Base-by-base conservation (phyloP, 2,888 invertebrate species). In the Melinopterus prodromus region DNA sequence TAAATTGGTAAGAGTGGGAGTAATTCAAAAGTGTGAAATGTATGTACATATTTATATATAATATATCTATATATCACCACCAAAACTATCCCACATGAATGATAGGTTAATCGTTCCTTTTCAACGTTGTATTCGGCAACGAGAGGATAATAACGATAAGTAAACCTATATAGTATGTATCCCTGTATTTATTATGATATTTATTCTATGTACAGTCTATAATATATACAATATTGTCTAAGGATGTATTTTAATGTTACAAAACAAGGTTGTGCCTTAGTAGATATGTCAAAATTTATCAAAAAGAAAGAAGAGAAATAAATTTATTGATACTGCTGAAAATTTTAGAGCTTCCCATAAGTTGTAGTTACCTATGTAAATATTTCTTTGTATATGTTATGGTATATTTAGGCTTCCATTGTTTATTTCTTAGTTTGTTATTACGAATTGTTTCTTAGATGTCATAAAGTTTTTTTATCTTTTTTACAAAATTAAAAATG, bases 211-310 rank as follows among this genome's bases (percentile, higher is more conserved):
- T 53, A 53, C 53, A 53, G 53, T 53, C 53, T 53, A 53, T 53
- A 53, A 9, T 9, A 9, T 53, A 53, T 53, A 53, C 53, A 53
- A 53, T 53, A 53, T 9, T 53, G 53, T 26, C 26, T 26, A 26
- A 26, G 26, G 3, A 26, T 26, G 26, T 26, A 53, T 7, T 53
- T 53, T 53, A 53, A 53, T 53, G 35, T 74, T 37, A 74, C 16
- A 74, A 35, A 74, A 84, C 86, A 86, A 86, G 86, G 86, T 87
- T 86, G 88, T 88, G 88, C 88, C 88, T 88, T 88, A 88, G 87
- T 88, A 88, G 88, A 86, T 87, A 87, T 85, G 87, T 87, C 87
- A 86, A 87, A 88, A 87, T 87, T 87, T 87, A 87, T 86, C 86
- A 86, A 84, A 83, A 84, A 83, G 77, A 81, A 81, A 81, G 80